These are phyloP conservation scores for Calidris pygmaea DNA, from an alignment of 2,113 vertebrate genomes.

Conservation along the genomic window DNA sequence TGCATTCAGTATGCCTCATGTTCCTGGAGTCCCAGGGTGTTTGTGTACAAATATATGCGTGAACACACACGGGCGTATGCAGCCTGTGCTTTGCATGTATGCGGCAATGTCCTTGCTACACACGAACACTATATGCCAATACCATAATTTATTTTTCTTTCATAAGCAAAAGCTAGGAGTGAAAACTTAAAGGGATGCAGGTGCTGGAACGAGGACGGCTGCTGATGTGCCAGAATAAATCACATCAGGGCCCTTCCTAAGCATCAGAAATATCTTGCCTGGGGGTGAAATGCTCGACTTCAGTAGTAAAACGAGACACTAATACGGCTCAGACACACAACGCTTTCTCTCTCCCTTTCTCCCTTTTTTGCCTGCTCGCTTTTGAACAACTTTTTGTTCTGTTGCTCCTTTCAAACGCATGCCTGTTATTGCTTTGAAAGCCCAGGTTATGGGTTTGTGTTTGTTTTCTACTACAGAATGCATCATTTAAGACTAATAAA, in stretches of 20 bases:
- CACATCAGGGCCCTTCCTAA: slow-evolving; percentile 15
- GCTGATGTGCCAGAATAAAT: slow-evolving; percentile 43
- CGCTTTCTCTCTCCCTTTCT: neutral
- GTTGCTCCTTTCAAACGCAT: neutral
- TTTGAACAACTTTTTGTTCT: slow-evolving; percentile 23
- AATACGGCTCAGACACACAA: neutral
- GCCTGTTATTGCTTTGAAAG: slow-evolving; percentile 1
- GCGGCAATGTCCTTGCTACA: neutral
- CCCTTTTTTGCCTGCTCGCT: neutral
- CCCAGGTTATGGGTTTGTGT: slow-evolving; percentile 13
- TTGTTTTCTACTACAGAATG: slow-evolving; percentile 58
- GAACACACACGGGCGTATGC: neutral
- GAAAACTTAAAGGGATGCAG: slow-evolving; percentile 15
- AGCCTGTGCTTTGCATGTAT: neutral
- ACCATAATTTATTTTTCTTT: neutral
- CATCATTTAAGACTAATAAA: slow-evolving; percentile 59
- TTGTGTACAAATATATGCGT: neutral
- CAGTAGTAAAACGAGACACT: slow-evolving; percentile 18
- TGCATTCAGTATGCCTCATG: neutral
- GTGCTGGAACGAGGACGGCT: neutral
- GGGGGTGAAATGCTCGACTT: neutral
- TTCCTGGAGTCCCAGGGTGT: neutral
- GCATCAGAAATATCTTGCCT: slow-evolving; percentile 33
- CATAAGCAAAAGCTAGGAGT: neutral
- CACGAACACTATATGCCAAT: neutral